Base-by-base conservation (phyloP, 1,140 invertebrate species). In the Zaprionus inermis region DNA sequence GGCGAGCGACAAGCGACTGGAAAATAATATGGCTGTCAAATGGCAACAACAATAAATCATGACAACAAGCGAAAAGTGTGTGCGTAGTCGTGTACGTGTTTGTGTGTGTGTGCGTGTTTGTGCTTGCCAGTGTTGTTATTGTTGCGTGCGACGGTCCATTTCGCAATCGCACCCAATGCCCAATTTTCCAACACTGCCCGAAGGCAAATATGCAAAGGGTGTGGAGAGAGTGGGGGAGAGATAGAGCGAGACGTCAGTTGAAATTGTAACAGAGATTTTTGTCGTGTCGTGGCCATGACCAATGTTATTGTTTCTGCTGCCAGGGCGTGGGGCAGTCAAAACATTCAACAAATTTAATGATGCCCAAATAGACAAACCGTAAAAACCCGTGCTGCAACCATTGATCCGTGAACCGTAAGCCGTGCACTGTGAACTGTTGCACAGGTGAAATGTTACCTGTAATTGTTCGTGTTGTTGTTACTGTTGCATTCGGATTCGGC, bases 21-120 rank as follows among this genome's bases (percentile, higher is more conserved):
- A 66, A 76, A 79, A 83, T 76, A 84, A 84, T 78, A 80, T 63
- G 58, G 73, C 68, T 85, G 81, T 84, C 81, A 84, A 80, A 69
- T 80, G 44, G 67, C 69, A 64, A 54, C 57, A 76, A 74, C 81
- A 65, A 85, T 84, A 84, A 84, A 84, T 84, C 81, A 84, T 80
- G 81, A 56, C 69, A 76, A 49, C 77, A 65, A 80, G 78, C 77
- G 57, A 70, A 80, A 77, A 16, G 30, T 81, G 68, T 41, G 56
- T 16, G 46, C 70, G 38, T 44, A 20, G 46, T 79, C 24, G 38
- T 66, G 28, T 64, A 34, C 28, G 51, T 14, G 20, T 30, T 30
- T 51, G 41, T 65, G 28, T 51, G 68, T 57, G 54, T 72, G 32
- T 68, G 12, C 57, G 38, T 51, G 54, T 24, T 9, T 28, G 41